A percentile compares a stretch with the other conserved stretches of the same genome.
Conservation (phyloP, 2,797 vertebrate species). For the Acomys russatus region DNA sequence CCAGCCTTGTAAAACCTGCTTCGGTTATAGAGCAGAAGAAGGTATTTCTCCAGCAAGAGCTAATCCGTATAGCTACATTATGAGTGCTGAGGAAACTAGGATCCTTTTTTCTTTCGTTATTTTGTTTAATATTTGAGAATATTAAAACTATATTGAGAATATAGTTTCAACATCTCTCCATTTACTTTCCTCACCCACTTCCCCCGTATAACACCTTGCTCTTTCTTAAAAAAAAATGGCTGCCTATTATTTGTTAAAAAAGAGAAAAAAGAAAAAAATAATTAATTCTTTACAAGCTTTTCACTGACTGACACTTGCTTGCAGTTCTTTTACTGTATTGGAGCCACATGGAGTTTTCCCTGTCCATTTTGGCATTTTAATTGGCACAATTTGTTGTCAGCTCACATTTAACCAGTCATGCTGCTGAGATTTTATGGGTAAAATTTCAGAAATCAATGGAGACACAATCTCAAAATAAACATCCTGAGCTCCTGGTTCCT, state of each 20-base stretch:
- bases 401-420: background rate
- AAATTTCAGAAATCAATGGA: too few relatives aligned
- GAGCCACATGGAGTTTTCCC: background rate
- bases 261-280: too few relatives aligned
- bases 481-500: background rate
- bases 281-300: too few relatives aligned
- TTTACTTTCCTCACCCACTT: too few relatives aligned
- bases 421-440: background rate
- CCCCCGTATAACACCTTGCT: too few relatives aligned
- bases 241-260: too few relatives aligned
- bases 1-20: constrained; percentile 90
- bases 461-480: background rate
- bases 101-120: constrained; percentile 86
- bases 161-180: too few relatives aligned
- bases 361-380: background rate
- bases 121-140: background rate
- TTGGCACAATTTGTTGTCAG: background rate
- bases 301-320: too few relatives aligned
- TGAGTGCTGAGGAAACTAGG: constrained; percentile 95
- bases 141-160: too few relatives aligned
- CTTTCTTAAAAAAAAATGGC: too few relatives aligned
- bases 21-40: constrained; percentile 92
- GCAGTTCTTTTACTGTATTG: background rate
- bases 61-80: constrained; percentile 91
- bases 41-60: constrained; percentile 92